Evolutionary conservation across 2,888 invertebrate species (phyloP).

Genomic region (Galeruca laticollis): DNA sequence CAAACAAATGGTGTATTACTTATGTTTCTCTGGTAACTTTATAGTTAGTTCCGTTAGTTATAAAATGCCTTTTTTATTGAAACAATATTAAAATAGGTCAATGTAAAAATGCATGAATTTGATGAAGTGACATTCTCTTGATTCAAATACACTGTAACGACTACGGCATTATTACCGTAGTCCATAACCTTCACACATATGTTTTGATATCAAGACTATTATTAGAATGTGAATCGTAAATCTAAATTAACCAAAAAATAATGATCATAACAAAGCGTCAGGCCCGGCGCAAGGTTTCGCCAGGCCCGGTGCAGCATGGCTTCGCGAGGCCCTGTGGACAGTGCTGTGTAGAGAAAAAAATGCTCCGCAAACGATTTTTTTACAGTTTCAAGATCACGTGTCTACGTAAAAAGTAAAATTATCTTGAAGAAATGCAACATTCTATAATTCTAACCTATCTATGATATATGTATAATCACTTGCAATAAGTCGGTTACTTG

Average conservation of each 20-base stretch:
- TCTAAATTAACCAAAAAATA: too few relatives aligned
- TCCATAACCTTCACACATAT: constrained; percentile 11
- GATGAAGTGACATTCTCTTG: background rate
- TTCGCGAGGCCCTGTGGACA: background rate
- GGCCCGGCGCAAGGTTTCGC: too few relatives aligned
- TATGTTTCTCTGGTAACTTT: background rate
- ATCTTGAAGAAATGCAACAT: too few relatives aligned
- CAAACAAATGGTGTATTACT: background rate
- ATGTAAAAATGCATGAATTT: background rate
- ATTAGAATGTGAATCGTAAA: background rate
- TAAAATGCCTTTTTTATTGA: background rate
- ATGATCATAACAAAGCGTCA: background rate
- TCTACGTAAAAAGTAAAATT: too few relatives aligned
- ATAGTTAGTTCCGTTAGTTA: background rate
- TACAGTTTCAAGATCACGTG: too few relatives aligned
- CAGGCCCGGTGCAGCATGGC: too few relatives aligned
- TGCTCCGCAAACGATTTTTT: too few relatives aligned
- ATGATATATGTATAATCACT: too few relatives aligned
- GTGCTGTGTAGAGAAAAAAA: too few relatives aligned
- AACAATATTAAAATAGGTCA: background rate
- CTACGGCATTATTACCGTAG: background rate
- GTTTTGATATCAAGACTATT: constrained; percentile 8
- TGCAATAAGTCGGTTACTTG: too few relatives aligned
- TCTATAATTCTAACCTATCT: too few relatives aligned
- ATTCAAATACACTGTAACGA: background rate